Evolutionary conservation across 2,113 vertebrate species (phyloP).

Genomic region (Physeter macrocephalus): DNA sequence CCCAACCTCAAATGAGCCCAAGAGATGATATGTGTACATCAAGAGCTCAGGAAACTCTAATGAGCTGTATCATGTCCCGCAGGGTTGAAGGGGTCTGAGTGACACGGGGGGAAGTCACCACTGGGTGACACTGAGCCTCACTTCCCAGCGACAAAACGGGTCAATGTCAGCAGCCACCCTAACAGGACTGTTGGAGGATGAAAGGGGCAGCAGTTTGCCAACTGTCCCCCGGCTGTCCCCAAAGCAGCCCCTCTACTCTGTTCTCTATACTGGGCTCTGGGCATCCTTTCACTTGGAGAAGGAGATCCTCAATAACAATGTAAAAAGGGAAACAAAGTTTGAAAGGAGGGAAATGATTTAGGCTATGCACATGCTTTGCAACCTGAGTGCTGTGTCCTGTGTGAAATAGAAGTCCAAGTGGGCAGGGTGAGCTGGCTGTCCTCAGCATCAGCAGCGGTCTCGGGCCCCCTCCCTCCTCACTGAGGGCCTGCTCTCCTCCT

Average conservation of each 20-base stretch:
- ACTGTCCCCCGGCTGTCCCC: background rate
- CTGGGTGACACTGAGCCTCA: background rate
- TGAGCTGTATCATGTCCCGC: rapidly evolving
- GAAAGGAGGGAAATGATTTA: background rate
- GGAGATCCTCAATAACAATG: background rate
- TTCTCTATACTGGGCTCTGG: background rate
- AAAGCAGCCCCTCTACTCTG: background rate
- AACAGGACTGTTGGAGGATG: background rate
- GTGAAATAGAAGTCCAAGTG: background rate
- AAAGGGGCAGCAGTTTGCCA: rapidly evolving
- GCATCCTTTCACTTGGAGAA: background rate
- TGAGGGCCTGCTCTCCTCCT: background rate
- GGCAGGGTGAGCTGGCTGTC: rapidly evolving
- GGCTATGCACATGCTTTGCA: background rate
- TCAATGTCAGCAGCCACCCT: background rate
- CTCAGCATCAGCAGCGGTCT: background rate
- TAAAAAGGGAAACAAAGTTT: background rate
- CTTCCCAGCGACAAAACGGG: background rate
- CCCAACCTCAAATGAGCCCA: background rate
- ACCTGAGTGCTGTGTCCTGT: background rate
- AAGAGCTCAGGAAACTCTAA: background rate
- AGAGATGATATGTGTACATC: rapidly evolving
- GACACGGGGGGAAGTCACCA: background rate
- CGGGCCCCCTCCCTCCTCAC: background rate
- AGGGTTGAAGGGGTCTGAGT: background rate